phyloP scores from a whole-genome alignment of 2,797 vertebrate genomes.

The Petrocephalus sullivani region DNA sequence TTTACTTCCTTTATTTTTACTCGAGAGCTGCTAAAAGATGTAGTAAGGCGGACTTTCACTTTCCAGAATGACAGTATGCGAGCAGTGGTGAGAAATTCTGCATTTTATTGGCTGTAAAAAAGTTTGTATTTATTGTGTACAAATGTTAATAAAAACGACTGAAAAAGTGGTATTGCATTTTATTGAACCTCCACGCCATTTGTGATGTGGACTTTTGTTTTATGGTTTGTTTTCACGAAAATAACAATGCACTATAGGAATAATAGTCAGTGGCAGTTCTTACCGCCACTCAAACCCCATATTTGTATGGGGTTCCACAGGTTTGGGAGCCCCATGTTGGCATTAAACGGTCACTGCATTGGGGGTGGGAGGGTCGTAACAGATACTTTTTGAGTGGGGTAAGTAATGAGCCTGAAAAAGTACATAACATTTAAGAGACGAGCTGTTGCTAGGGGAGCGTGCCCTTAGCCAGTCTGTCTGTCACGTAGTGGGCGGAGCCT shows the following conservation, averaged over 20 bases:
- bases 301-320: background rate
- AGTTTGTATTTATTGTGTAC: slow-evolving; percentile 99
- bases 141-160: slow-evolving; percentile 90
- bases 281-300: background rate
- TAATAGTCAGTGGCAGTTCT: background rate
- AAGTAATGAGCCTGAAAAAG: background rate
- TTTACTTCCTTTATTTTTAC: slow-evolving; percentile 69
- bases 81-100: slow-evolving; percentile 68
- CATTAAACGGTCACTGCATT: background rate
- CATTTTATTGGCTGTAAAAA: slow-evolving; percentile 96
- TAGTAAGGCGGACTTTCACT: slow-evolving; percentile 68
- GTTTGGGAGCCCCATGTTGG: background rate
- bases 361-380: background rate
- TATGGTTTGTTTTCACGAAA: background rate
- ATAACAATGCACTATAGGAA: background rate
- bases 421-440: background rate
- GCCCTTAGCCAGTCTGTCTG: background rate
- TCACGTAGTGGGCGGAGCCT: background rate
- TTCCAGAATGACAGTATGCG: slow-evolving; percentile 68
- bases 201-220: background rate
- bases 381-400: background rate
- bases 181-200: background rate
- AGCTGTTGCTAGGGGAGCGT: background rate
- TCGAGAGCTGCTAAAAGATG: slow-evolving; percentile 74
- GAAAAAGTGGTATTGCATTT: background rate